phyloP scores from a whole-genome alignment of 1,140 invertebrate species.

The Calycopis cecrops region DNA sequence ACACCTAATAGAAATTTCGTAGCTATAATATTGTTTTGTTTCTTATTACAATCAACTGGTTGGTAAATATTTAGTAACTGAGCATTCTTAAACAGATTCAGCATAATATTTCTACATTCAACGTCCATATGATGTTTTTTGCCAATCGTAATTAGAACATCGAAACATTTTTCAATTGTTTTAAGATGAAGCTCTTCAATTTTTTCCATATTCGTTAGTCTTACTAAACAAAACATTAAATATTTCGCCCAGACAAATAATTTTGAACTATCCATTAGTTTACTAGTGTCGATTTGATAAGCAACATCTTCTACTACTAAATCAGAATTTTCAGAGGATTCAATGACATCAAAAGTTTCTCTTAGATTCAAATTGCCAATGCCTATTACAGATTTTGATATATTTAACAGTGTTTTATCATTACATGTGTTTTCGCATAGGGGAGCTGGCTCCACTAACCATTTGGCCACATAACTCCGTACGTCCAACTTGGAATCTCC shows the following conservation, averaged over 20 bases:
- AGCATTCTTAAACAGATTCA: constrained; percentile 71
- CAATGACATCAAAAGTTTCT: constrained; percentile 43
- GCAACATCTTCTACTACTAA: constrained; percentile 29
- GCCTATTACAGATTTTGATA: constrained; percentile 52
- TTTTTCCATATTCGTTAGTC: constrained; percentile 46
- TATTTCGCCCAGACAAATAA: constrained; percentile 62
- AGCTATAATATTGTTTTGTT: constrained; percentile 49
- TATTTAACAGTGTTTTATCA: constrained; percentile 40
- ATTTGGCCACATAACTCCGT: constrained; percentile 57
- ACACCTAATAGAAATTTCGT: constrained; percentile 69
- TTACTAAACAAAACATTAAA: constrained; percentile 57
- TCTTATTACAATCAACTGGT: constrained; percentile 56
- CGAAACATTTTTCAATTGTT: constrained; percentile 44
- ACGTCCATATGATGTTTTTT: constrained; percentile 46
- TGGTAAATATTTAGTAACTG: constrained; percentile 75
- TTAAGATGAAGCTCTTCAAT: constrained; percentile 40
- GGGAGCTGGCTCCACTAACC: constrained; percentile 42
- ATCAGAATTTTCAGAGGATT: constrained; percentile 33
- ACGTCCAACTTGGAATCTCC: constrained; percentile 55
- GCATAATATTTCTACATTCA: constrained; percentile 42
- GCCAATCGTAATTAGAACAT: constrained; percentile 44
- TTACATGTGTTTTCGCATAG: constrained; percentile 42
- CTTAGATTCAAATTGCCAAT: constrained; percentile 38
- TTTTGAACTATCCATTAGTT: constrained; percentile 50
- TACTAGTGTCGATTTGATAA: constrained; percentile 36